These are phyloP conservation scores for Lophotriccus pileatus DNA, from an alignment of 2,797 vertebrate species.

Conservation along the genomic window DNA sequence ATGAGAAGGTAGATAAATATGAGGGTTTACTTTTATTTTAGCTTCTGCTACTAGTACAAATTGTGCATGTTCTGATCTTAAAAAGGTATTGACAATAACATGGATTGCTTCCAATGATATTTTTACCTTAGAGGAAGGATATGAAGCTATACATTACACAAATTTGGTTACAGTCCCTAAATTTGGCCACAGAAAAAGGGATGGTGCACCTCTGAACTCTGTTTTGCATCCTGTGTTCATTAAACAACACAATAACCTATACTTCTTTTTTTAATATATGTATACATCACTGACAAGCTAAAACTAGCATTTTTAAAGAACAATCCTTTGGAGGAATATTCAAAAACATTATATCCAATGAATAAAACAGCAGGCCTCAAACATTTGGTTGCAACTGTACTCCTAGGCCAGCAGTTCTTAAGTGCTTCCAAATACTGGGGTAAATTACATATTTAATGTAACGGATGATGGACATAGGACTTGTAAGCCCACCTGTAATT, in stretches of 20 bases:
- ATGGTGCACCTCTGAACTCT: conserved; percentile 24
- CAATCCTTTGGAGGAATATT: not conserved
- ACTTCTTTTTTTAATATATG: not conserved
- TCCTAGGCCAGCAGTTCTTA: not conserved
- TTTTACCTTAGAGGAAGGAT: conserved; percentile 59
- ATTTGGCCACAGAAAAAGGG: conserved; percentile 10
- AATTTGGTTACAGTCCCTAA: conserved; percentile 8
- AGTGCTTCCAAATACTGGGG: not conserved
- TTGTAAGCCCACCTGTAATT: not conserved
- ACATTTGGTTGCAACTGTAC: not conserved
- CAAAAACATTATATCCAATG: not conserved
- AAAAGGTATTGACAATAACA: conserved; percentile 40
- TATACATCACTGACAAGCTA: not conserved
- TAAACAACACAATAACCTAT: conserved; percentile 34
- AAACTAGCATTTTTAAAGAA: conserved; percentile 17
- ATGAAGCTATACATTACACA: conserved; percentile 32
- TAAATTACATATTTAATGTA: not conserved
- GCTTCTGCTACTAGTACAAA: not conserved
- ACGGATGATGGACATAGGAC: not conserved
- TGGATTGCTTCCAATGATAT: conserved; percentile 33
- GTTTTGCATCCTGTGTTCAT: conserved; percentile 22
- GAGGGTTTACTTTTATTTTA: not conserved
- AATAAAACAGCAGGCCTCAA: not conserved
- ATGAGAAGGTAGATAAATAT: not conserved
- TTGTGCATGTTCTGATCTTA: not conserved